Base-by-base conservation (phyloP, 2,888 invertebrate species). In the Leptopilina myrica region DNA sequence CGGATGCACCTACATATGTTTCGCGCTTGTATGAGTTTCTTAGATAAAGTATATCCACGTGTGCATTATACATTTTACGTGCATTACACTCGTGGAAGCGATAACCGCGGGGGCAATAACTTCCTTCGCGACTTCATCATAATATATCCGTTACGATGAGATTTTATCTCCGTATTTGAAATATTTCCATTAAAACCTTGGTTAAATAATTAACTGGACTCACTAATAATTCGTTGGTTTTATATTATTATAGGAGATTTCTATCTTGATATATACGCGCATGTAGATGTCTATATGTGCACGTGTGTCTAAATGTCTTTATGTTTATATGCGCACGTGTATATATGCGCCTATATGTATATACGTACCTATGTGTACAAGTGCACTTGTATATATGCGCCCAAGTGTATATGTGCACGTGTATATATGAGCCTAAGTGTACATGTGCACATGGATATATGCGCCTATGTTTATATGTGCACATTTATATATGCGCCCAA, bases 1-100 rank as follows among this genome's bases (percentile, higher is more conserved):
- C 86, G 88, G 89, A 87, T 84, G 56, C 56, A 73, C 40, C 73
- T 73, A 73, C 73, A 73, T 56, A 53, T 33, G 53, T 73, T 73
- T 73, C 53, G 53, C n/a, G n/a, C 56, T 56, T 56, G 56, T 73
- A 33, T 73, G 56, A 14, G 73, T 73, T 56, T 56, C 69, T 69
- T 56, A 69, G 69, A 69, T 69, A 56, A 69, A 53, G 53, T 56
- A 73, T 46, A 40, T n/a, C 66, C 46, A 66, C 43, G 43, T 66
- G 66, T 66, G 62, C 62, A 62, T 62, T 62, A 66, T 5, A 73
- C 56, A 33, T 53, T 33, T 73, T 40, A 56, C 53, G 53, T 73
- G 69, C 53, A 56, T 33, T 73, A 73, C 33, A 56, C 56, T 33
- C 73, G 33, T 56, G 53, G 33, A 33, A 69, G 53, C 69, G n/a